A percentile compares a stretch with the other conserved stretches of the same genome.
phyloP scores from a whole-genome alignment of 2,888 invertebrate species.

The Cephus runcator region DNA sequence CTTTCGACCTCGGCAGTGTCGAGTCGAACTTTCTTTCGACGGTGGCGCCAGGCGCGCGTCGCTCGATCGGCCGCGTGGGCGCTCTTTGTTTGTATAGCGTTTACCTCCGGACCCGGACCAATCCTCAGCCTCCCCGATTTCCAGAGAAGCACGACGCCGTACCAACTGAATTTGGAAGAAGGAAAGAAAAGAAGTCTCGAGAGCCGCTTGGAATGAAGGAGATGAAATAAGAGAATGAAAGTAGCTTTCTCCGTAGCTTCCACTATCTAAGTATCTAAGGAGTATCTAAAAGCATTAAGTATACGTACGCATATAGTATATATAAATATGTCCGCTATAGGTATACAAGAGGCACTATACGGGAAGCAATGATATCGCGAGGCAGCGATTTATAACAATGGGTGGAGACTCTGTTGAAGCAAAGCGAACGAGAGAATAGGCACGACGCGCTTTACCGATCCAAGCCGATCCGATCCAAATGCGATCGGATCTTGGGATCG shows the following conservation, averaged over 20 bases:
- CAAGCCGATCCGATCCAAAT: slow-evolving; percentile 20
- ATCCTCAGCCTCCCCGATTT: too few species aligned
- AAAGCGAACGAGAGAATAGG: slow-evolving; percentile 6
- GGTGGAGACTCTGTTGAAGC: slow-evolving; percentile 14
- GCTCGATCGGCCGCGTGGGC: slow-evolving; percentile 30
- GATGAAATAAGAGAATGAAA: background rate
- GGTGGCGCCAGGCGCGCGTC: slow-evolving; percentile 55
- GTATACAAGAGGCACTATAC: slow-evolving; percentile 11
- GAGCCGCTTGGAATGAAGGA: background rate
- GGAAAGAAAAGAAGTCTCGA: background rate
- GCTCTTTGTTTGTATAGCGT: slow-evolving; percentile 12
- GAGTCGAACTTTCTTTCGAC: slow-evolving; percentile 30
- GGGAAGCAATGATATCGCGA: slow-evolving; percentile 24
- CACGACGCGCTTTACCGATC: slow-evolving; percentile 7
- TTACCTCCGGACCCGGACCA: too few species aligned
- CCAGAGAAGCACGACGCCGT: background rate
- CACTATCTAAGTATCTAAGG: too few species aligned
- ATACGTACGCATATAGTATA: too few species aligned
- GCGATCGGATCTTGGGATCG: slow-evolving; percentile 16
- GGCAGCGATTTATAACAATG: slow-evolving; percentile 28
- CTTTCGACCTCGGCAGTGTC: slow-evolving; percentile 40
- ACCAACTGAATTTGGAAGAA: background rate
- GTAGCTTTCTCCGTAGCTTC: background rate
- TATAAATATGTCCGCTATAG: too few species aligned
- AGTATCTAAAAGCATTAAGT: too few species aligned